Evolutionary conservation across 1,140 invertebrate species (phyloP).

Genomic region (Meloidogyne hapla): DNA sequence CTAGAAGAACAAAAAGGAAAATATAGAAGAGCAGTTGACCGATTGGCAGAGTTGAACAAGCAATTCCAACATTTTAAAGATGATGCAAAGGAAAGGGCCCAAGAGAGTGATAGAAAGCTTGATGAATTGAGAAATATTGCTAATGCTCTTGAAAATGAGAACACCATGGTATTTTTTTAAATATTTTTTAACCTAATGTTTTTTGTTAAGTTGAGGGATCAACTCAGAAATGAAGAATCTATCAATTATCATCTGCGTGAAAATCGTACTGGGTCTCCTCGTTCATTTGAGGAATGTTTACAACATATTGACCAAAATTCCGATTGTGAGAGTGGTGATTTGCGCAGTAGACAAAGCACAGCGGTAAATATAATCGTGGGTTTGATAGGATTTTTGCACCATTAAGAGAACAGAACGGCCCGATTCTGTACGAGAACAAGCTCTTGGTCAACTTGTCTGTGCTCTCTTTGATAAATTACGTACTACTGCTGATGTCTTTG

Average conservation of each 20-base stretch:
- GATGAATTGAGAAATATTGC: constrained; percentile 8
- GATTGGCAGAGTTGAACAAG: neutral
- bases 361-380: too few species aligned
- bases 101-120: neutral
- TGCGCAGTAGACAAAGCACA: neutral
- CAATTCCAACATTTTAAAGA: constrained; percentile 10
- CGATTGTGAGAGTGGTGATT: neutral
- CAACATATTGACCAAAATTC: constrained; percentile 1
- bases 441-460: neutral
- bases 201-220: constrained; percentile 15
- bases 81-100: constrained; percentile 1
- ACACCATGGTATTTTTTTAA: neutral
- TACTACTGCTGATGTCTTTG: neutral
- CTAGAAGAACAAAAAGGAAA: constrained; percentile 12
- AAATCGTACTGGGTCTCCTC: neutral
- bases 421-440: neutral
- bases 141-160: constrained; percentile 13
- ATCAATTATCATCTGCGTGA: constrained; percentile 6
- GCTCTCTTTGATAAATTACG: neutral
- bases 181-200: neutral
- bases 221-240: constrained; percentile 17
- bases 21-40: constrained; percentile 11
- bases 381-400: too few species aligned
- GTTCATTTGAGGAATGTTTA: constrained; percentile 3
- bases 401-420: neutral